Evolutionary conservation across 2,888 invertebrate species (phyloP), one percentile per base, ranked within the genome.

Genomic region (Beris chalybata): DNA sequence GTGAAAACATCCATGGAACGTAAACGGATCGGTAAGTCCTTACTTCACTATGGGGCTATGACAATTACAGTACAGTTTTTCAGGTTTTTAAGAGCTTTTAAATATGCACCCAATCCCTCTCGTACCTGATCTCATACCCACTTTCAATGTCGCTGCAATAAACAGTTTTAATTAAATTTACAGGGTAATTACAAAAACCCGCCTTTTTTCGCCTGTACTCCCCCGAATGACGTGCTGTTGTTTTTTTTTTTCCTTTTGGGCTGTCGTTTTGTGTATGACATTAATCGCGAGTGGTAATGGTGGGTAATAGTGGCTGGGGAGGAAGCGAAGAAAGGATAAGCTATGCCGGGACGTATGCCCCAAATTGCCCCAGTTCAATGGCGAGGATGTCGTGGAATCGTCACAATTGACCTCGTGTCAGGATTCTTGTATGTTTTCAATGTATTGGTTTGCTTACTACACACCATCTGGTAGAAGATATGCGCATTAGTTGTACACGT

Each of bases 341-440:
- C 64, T 67, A 53, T 64, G 58, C 64, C 64, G 64, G 56, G 58
- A 59, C 48, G 53, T 67, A 65, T 67, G 67, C 47, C 59, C 58
- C 58, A 64, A 52, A 64, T 65, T 67, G 64, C 54, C 38, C 54
- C 44, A 54, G 64, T 64, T 64, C 54, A 54, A 13, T 64, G 64
- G 64, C 43, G 53, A 44, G 44, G 54, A 54, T 45, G 45, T 53
- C 52, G 50, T 65, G 54, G 44, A 61, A 68, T 65, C 68, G 68
- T 68, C 68, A 68, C 68, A 68, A 68, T 68, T 68, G 68, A 68
- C 68, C 68, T 68, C 68, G 68, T 68, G 68, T 68, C 68, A 65
- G 55, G 55, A 50, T 59, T 31, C 52, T 61, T 38, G 9, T 15
- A 13, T 5, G 9, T 43, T 52, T 13, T 30, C 5, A 31, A 30